Percentiles rank a stretch among this genome's conserved stretches.
Conservation (phyloP, 1,140 invertebrate species). For the Heterodera schachtii region DNA sequence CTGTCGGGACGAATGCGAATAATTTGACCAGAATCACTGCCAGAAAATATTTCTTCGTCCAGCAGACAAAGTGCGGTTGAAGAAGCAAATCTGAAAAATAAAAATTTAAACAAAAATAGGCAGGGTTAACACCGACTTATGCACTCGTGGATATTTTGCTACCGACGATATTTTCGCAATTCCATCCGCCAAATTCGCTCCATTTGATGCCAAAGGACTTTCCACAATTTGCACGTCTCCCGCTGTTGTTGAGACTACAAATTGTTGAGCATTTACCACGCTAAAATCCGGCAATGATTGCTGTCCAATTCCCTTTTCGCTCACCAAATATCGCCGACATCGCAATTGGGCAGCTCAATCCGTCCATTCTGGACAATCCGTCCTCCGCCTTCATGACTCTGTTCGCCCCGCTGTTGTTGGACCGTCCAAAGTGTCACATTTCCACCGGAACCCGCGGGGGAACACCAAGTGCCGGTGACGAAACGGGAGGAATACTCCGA, state of each 20-base stretch:
- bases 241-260: conserved; percentile 13
- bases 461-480: conserved; percentile 24
- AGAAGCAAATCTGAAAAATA: conserved; percentile 18
- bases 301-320: background rate
- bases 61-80: conserved; percentile 31
- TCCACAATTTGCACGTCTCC: conserved; percentile 22
- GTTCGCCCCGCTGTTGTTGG: background rate
- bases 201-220: background rate
- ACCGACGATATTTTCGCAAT: background rate
- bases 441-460: background rate
- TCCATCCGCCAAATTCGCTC: background rate
- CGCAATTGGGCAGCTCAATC: conserved; percentile 9
- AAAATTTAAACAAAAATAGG: background rate
- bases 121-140: conserved; percentile 1
- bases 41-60: conserved; percentile 32
- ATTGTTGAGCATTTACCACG: conserved; percentile 20
- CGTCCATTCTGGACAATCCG: conserved; percentile 14
- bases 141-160: conserved; percentile 16
- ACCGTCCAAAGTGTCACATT: conserved; percentile 25
- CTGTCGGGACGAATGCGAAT: conserved; percentile 16
- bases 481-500: conserved; percentile 19
- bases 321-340: conserved; percentile 31
- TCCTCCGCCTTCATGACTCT: background rate
- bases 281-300: background rate
- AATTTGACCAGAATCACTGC: conserved; percentile 32